Conservation (phyloP, 2,113 vertebrate genomes). For the Hemibagrus wyckioides region DNA sequence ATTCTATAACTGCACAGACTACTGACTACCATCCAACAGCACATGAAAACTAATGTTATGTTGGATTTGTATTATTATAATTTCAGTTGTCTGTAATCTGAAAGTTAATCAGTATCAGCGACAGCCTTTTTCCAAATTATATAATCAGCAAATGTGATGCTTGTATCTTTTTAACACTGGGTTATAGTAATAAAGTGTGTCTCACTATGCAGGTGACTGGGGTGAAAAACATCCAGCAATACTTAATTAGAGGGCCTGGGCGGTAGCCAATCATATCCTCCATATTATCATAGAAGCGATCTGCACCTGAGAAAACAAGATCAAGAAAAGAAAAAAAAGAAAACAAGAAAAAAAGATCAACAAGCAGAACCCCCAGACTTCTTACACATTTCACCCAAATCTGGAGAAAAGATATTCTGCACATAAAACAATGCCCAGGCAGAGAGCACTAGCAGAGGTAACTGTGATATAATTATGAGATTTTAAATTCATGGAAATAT, state of each 20-base stretch:
- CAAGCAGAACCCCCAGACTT: not conserved
- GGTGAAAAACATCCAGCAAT: constrained; percentile 93
- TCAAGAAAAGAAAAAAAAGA: too few relatives aligned
- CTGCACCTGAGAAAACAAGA: constrained; percentile 75
- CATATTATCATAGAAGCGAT: constrained; percentile 92
- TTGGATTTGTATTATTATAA: not conserved
- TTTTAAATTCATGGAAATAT: not conserved
- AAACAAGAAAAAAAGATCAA: not conserved
- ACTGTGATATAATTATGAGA: not conserved
- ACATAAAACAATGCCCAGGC: not conserved
- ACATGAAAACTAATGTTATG: not conserved
- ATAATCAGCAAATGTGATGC: not conserved
- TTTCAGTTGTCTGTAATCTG: not conserved
- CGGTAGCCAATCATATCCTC: constrained; percentile 97
- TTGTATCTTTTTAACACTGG: not conserved
- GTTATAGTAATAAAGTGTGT: constrained; percentile 22
- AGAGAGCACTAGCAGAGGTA: not conserved
- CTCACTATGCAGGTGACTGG: constrained; percentile 89
- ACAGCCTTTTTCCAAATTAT: not conserved
- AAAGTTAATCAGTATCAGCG: not conserved
- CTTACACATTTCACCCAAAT: not conserved
- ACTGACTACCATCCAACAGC: not conserved
- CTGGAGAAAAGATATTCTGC: not conserved
- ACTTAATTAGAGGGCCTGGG: constrained; percentile 85
- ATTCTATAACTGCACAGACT: not conserved